Percentiles rank a stretch among this genome's conserved stretches.
Evolutionary conservation across 2,797 vertebrate species (phyloP).

Genomic region (Fistularia commersonii): DNA sequence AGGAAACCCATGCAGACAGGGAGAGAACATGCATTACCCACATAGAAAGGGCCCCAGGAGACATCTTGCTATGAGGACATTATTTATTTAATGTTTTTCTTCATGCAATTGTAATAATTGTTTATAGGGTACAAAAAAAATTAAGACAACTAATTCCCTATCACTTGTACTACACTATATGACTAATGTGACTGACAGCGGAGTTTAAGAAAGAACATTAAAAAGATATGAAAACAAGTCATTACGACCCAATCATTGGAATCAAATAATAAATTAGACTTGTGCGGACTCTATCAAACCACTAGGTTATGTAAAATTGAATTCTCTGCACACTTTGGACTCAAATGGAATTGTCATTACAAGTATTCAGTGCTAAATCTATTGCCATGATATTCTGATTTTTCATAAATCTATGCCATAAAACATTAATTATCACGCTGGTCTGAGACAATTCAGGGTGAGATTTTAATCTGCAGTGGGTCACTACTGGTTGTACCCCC

Average conservation of each 20-base stretch:
- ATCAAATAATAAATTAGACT: slow-evolving; percentile 35
- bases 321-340: slow-evolving; percentile 12
- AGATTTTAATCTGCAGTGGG: slow-evolving; percentile 40
- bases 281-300: slow-evolving; percentile 2
- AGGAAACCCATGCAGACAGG: no score
- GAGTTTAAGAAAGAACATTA: background rate
- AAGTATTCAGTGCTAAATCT: no score
- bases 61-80: no score
- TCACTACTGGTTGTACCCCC: slow-evolving; percentile 13
- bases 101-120: no score
- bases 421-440: slow-evolving; percentile 35
- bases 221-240: slow-evolving; percentile 18
- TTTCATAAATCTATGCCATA: slow-evolving; percentile 17
- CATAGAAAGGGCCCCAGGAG: no score
- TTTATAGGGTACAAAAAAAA: no score
- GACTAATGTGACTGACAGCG: slow-evolving; percentile 22
- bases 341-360: background rate
- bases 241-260: slow-evolving; percentile 21
- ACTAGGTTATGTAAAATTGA: slow-evolving; percentile 30
- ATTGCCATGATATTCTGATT: background rate
- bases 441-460: slow-evolving; percentile 34
- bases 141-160: no score
- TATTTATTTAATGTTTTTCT: no score
- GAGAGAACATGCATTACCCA: no score
- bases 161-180: no score